These are phyloP conservation scores for Ceratina japonica DNA, from an alignment of 1,140 invertebrate genomes.

Conservation along the genomic window DNA sequence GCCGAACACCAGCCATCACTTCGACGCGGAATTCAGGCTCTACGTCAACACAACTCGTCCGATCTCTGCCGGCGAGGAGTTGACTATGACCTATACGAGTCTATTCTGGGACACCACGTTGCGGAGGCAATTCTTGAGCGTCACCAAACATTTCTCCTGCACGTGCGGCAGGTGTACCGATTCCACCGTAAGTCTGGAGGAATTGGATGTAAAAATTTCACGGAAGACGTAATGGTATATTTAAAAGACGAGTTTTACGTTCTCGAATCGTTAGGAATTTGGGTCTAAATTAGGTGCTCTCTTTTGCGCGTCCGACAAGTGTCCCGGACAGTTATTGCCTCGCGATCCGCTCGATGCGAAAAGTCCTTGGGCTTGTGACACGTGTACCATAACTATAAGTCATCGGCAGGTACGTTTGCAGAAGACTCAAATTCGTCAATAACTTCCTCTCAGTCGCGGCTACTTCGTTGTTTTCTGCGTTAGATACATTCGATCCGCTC, in stretches of 20 bases:
- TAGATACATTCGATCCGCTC: constrained; percentile 68
- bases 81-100: constrained; percentile 87
- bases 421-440: background rate
- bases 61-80: constrained; percentile 84
- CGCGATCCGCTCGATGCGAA: constrained; percentile 54
- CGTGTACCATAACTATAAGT: constrained; percentile 60
- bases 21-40: constrained; percentile 82
- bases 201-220: background rate
- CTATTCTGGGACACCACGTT: constrained; percentile 86
- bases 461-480: constrained; percentile 12
- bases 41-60: constrained; percentile 82
- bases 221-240: no score
- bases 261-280: constrained; percentile 62
- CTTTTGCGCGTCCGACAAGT: constrained; percentile 64
- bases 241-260: no score
- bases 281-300: constrained; percentile 68
- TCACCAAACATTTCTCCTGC: constrained; percentile 89
- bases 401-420: constrained; percentile 59
- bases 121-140: constrained; percentile 83
- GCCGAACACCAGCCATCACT: constrained; percentile 86
- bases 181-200: constrained; percentile 79
- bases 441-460: background rate
- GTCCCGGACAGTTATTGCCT: constrained; percentile 64
- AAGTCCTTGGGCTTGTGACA: constrained; percentile 65
- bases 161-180: constrained; percentile 86